phyloP scores from a whole-genome alignment of 1,140 invertebrate species.

The Heliothis virescens region DNA sequence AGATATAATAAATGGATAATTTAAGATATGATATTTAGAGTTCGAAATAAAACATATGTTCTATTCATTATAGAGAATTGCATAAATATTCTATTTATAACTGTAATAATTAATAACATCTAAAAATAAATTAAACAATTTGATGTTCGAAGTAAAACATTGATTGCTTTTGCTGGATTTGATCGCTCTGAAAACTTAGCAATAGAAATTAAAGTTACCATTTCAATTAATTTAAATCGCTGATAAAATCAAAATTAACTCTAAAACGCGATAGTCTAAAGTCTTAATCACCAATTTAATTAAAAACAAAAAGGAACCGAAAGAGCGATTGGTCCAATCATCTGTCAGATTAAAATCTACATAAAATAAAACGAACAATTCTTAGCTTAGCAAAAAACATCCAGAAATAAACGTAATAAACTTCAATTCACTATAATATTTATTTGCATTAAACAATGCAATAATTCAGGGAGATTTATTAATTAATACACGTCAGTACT shows the following conservation, averaged over 20 bases:
- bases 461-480: constrained; percentile 49
- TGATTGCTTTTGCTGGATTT: no score
- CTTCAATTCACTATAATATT: constrained; percentile 16
- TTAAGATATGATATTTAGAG: background rate
- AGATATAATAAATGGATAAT: constrained; percentile 31
- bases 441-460: constrained; percentile 42
- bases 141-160: no score
- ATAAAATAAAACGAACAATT: constrained; percentile 24
- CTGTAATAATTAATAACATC: no score
- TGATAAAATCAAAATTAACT: background rate
- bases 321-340: constrained; percentile 41
- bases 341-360: constrained; percentile 48
- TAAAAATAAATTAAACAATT: no score
- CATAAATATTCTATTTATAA: no score
- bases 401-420: constrained; percentile 14
- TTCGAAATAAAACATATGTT: background rate
- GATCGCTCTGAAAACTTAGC: no score
- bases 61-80: no score
- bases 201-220: no score
- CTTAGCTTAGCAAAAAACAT: constrained; percentile 19
- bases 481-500: constrained; percentile 52
- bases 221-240: constrained; percentile 13
- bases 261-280: background rate
- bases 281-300: background rate
- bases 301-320: constrained; percentile 28